These are phyloP conservation scores for Cromileptes altivelis DNA, from an alignment of 2,113 vertebrate genomes.

Conservation along the genomic window DNA sequence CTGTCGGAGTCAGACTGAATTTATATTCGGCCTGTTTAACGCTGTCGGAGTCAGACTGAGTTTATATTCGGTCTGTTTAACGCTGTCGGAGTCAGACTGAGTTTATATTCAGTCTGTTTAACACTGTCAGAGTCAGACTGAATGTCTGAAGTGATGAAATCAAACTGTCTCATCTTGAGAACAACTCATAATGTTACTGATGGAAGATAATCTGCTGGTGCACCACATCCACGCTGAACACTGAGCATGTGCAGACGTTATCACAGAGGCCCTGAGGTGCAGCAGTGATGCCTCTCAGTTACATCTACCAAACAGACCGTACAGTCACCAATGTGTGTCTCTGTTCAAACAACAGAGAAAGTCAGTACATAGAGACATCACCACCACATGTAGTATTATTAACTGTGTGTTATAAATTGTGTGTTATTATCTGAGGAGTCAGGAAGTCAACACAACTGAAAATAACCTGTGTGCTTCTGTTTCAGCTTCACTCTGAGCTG, in stretches of 20 bases:
- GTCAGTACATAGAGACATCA: not conserved
- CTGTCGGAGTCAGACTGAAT: not conserved
- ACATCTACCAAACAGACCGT: not conserved
- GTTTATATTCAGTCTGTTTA: too few species aligned
- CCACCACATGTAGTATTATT: not conserved
- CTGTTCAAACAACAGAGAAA: not conserved
- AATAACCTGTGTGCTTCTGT: not conserved
- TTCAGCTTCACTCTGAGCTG: not conserved
- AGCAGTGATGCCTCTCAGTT: not conserved
- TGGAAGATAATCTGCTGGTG: not conserved
- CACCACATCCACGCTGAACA: conserved; percentile 2
- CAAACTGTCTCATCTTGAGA: too few species aligned
- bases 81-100: too few species aligned
- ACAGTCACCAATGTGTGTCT: not conserved
- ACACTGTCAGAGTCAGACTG: not conserved
- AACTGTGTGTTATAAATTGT: not conserved
- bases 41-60: too few species aligned
- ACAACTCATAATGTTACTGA: not conserved
- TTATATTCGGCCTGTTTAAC: too few species aligned
- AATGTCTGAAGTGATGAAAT: too few species aligned
- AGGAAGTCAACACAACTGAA: not conserved
- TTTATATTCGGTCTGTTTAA: too few species aligned
- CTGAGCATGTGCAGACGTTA: not conserved
- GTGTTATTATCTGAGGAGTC: not conserved
- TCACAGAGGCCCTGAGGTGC: not conserved